phyloP scores from a whole-genome alignment of 2,113 vertebrate genomes.

The Ciconia maguari region DNA sequence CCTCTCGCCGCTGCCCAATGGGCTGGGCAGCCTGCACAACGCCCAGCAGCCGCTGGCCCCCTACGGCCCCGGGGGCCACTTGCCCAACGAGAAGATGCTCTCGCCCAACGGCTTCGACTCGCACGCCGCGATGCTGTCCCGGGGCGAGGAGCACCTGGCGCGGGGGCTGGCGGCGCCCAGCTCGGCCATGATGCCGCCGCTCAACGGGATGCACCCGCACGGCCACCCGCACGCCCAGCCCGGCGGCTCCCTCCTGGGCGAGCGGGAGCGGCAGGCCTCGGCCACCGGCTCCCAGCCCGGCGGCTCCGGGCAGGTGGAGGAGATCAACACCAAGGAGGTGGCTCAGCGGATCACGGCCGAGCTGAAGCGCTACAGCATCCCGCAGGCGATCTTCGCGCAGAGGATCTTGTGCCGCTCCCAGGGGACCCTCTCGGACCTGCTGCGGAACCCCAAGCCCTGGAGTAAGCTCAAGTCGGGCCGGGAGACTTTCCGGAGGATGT shows the following conservation, averaged over 20 bases:
- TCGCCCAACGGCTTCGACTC: conserved; percentile 91
- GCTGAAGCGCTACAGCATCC: conserved; percentile 98
- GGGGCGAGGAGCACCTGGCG: conserved; percentile 89
- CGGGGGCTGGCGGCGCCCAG: conserved; percentile 86
- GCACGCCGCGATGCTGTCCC: conserved; percentile 91
- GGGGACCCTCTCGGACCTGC: conserved; percentile 96
- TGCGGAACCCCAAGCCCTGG: conserved; percentile 98
- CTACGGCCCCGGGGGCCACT: conserved; percentile 87
- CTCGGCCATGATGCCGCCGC: conserved; percentile 84
- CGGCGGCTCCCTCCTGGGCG: conserved; percentile 83
- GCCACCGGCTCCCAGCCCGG: conserved; percentile 79
- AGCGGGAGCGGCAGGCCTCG: conserved; percentile 78
- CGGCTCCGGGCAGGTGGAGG: conserved; percentile 88
- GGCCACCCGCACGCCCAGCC: conserved; percentile 86
- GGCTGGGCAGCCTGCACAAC: conserved; percentile 89
- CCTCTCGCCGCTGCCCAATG: conserved; percentile 90
- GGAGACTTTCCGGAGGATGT: conserved; percentile 98
- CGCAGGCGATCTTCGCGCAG: conserved; percentile 98
- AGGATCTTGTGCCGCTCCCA: conserved; percentile 97
- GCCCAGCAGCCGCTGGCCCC: conserved; percentile 87
- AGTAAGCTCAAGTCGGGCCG: conserved; percentile 98
- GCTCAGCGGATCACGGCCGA: conserved; percentile 96
- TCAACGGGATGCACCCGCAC: conserved; percentile 88
- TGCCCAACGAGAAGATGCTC: conserved; percentile 93
- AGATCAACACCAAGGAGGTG: conserved; percentile 99